Conservation (phyloP, 2,888 invertebrate species). For the Incurvaria masculella region DNA sequence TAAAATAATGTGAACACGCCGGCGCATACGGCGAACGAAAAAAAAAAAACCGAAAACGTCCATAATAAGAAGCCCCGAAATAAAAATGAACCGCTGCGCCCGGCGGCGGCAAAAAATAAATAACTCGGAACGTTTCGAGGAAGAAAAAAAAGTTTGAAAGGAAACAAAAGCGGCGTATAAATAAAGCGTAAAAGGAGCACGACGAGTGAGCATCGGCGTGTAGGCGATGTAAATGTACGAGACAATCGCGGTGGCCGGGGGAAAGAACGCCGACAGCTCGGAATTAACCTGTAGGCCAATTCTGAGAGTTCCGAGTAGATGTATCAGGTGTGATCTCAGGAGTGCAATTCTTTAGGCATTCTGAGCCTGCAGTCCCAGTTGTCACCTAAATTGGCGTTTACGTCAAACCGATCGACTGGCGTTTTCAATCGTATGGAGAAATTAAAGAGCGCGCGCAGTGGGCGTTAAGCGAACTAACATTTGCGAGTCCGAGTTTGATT, state of each 20-base stretch:
- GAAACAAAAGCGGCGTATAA: conserved; percentile 54
- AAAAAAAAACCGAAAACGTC: conserved; percentile 33
- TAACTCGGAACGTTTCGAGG: conserved; percentile 50
- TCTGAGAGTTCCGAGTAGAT: too few species aligned
- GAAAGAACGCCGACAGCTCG: not conserved
- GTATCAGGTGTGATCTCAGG: too few species aligned
- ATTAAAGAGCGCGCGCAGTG: too few species aligned
- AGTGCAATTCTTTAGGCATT: too few species aligned
- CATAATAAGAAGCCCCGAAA: conserved; percentile 57
- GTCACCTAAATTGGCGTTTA: too few species aligned
- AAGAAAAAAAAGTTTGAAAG: conserved; percentile 55
- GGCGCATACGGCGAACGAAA: conserved; percentile 24
- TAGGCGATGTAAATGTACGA: conserved; percentile 56
- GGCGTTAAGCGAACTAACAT: too few species aligned
- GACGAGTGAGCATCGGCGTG: conserved; percentile 36
- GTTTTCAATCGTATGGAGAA: too few species aligned
- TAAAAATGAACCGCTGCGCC: conserved; percentile 57
- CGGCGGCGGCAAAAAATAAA: conserved; percentile 49
- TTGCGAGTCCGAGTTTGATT: too few species aligned
- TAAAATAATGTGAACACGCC: conserved; percentile 47
- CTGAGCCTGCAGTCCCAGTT: too few species aligned
- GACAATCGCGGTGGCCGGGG: conserved; percentile 34
- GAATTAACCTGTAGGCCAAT: too few species aligned
- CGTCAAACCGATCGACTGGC: too few species aligned
- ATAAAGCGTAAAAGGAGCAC: conserved; percentile 56